phyloP scores from a whole-genome alignment of 2,888 invertebrate species.

The Phytoseiulus persimilis region DNA sequence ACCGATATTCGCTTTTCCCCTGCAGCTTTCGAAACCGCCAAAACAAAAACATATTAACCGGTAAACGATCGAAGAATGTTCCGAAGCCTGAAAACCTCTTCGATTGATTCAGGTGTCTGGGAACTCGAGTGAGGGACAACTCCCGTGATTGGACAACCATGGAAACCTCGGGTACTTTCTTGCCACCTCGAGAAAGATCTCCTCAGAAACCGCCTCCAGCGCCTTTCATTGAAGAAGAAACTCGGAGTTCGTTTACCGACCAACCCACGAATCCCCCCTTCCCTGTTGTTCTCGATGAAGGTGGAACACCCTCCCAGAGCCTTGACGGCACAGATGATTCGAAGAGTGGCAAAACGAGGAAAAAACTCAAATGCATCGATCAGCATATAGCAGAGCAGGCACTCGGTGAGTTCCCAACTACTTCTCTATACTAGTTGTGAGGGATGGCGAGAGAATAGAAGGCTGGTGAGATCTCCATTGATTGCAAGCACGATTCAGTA shows the following conservation, averaged over 20 bases:
- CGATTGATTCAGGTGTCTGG: no score
- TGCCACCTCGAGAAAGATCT: constrained; percentile 12
- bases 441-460: no score
- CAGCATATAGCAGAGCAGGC: constrained; percentile 24
- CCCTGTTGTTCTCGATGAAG: constrained; percentile 28
- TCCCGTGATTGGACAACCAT: background rate
- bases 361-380: constrained; percentile 24
- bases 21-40: no score
- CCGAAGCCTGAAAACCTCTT: no score
- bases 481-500: no score
- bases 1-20: no score
- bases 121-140: no score
- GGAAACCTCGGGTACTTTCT: constrained; percentile 13
- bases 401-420: background rate
- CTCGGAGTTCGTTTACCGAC: constrained; percentile 28
- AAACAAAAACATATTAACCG: no score
- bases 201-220: constrained; percentile 19
- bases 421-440: no score
- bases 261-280: constrained; percentile 20
- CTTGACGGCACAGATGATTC: constrained; percentile 29
- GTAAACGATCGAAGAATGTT: no score
- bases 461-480: no score
- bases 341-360: constrained; percentile 32
- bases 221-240: constrained; percentile 31
- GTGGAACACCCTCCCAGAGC: constrained; percentile 18